Conservation (phyloP, 2,113 vertebrate genomes). For the Lucifuga dentata region DNA sequence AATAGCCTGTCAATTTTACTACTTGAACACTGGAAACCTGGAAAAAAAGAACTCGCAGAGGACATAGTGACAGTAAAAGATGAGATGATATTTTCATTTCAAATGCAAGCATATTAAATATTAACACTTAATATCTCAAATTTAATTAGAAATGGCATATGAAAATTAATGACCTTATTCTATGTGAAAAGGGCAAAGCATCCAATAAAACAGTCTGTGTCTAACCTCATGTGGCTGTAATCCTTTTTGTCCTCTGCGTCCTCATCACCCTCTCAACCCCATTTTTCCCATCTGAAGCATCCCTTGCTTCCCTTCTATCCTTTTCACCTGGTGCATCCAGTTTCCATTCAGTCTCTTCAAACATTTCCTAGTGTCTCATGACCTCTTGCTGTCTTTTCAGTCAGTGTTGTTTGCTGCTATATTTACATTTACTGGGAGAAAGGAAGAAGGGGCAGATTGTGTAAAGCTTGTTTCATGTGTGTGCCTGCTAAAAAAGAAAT, state of each 20-base stretch:
- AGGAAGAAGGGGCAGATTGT: slow-evolving; percentile 35
- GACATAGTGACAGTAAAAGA: not conserved
- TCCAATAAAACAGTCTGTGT: not conserved
- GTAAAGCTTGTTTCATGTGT: slow-evolving; percentile 36
- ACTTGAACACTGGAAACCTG: not conserved
- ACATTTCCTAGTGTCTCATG: slow-evolving; percentile 50
- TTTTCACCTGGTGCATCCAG: slow-evolving; percentile 22
- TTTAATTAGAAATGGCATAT: slow-evolving; percentile 6
- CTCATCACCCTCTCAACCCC: slow-evolving; percentile 24
- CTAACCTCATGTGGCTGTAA: not conserved
- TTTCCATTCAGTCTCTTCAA: slow-evolving; percentile 52
- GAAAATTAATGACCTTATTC: slow-evolving; percentile 3
- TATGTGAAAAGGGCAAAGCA: slow-evolving; percentile 1
- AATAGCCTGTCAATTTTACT: not conserved
- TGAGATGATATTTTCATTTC: slow-evolving; percentile 12
- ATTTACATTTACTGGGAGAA: slow-evolving; percentile 62
- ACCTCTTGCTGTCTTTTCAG: slow-evolving; percentile 59
- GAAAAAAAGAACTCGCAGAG: not conserved
- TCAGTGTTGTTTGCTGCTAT: slow-evolving; percentile 53
- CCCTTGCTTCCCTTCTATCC: slow-evolving; percentile 10
- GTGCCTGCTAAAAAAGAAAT: slow-evolving; percentile 57
- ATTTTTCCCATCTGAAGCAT: slow-evolving; percentile 43
- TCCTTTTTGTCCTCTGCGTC: slow-evolving; percentile 29
- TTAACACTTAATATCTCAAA: not conserved
- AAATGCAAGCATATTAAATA: slow-evolving; percentile 26